Evolutionary conservation across 2,113 vertebrate genomes (phyloP).

Genomic region (Microcebus griseorufus): DNA sequence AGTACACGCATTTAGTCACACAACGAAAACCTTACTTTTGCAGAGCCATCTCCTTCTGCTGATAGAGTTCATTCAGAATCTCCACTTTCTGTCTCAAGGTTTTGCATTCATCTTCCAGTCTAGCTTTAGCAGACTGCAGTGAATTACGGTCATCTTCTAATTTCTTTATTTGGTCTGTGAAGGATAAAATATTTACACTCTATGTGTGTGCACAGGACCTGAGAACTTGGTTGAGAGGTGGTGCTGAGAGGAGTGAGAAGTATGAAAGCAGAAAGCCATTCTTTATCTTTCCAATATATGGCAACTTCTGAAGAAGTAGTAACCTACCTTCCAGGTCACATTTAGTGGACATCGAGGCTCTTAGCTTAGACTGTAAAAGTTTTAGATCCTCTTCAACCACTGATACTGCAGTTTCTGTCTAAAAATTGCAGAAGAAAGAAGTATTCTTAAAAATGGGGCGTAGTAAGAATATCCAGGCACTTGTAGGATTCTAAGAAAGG

Average conservation of each 20-base stretch:
- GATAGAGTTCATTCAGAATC: constrained; percentile 96
- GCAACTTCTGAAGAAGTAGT: neutral
- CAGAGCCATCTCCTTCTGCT: constrained; percentile 96
- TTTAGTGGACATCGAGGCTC: constrained; percentile 89
- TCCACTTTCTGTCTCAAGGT: constrained; percentile 95
- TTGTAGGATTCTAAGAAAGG: neutral
- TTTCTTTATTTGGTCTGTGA: constrained; percentile 91
- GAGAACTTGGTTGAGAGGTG: neutral
- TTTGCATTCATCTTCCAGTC: constrained; percentile 91
- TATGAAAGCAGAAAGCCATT: neutral
- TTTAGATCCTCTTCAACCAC: constrained; percentile 95
- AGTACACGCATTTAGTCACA: no score
- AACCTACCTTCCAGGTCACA: constrained; percentile 92
- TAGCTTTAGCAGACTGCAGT: constrained; percentile 87
- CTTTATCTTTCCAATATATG: neutral
- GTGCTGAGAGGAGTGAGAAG: neutral
- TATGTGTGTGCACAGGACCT: neutral
- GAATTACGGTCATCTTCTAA: constrained; percentile 87
- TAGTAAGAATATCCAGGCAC: neutral
- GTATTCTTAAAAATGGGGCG: constrained; percentile 6
- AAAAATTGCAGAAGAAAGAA: constrained; percentile 44
- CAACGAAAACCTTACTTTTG: constrained; percentile 90
- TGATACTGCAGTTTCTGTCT: constrained; percentile 93
- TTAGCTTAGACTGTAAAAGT: constrained; percentile 90
- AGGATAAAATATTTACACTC: neutral